Evolutionary conservation across 1,140 invertebrate genomes (phyloP), one percentile per base, ranked within the genome.

Genomic region (Sitophilus oryzae): DNA sequence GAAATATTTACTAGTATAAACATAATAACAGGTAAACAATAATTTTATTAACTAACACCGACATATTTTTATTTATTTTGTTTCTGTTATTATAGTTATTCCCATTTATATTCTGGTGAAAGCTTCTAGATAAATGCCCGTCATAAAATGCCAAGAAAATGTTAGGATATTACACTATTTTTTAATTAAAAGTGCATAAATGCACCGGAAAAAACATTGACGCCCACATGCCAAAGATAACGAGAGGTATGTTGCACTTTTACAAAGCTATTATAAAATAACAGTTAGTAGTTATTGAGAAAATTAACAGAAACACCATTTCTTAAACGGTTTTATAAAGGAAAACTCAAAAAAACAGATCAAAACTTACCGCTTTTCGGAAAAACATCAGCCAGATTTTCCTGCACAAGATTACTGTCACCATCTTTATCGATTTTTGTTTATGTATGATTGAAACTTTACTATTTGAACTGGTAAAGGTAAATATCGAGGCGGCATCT

Each of bases 351-450:
- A 40, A 40, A 40, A 15, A 20, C 14, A 6, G n/a, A 6, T 40
- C 8, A 6, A 40, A 15, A 40, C 38, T 15, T 40, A 40, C 38
- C 5, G n/a, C 14, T 6, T 15, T 5, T 40, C 8, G 14, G 38
- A 40, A 40, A 40, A 40, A 40, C 38, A 20, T 6, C 5, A 4
- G 14, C n/a, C 14, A 40, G 38, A 14, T 15, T 20, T 40, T 14
- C 5, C 4, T 40, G n/a, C 19, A 40, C 38, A 8, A 8, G 58
- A 52, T 56, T 41, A 43, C 42, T 52, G 50, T 55, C 61, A 62
- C 61, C 61, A 62, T 62, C 45, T 62, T 62, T 62, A 62, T 62
- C 48, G 61, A 63, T 63, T 61, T 40, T 40, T 40, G 38, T 40
- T 40, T 40, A 40, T 40, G 14, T 40, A 14, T 15, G 5, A 5